phyloP scores from a whole-genome alignment of 92 coral and sea anemone species.

The Isaurus tuberculatus region DNA sequence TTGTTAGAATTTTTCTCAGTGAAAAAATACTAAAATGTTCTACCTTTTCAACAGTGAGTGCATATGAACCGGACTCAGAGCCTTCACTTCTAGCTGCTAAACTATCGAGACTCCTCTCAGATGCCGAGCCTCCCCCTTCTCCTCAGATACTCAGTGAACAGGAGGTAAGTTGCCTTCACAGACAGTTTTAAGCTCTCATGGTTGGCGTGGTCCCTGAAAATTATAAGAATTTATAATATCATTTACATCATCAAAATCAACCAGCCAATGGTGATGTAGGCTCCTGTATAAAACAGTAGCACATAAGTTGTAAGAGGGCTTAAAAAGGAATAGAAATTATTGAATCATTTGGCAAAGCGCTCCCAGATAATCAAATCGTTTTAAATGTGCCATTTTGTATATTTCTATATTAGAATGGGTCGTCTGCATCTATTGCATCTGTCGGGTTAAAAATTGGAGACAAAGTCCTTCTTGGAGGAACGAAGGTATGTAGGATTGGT shows the following conservation, averaged over 20 bases:
- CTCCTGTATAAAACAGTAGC: too few species aligned
- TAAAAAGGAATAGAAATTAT: too few species aligned
- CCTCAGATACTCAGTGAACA: conserved; percentile 55
- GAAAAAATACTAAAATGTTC: too few species aligned
- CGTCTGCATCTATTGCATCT: conserved; percentile 63
- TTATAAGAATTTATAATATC: too few species aligned
- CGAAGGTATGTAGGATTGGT: too few species aligned
- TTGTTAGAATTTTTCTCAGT: not conserved
- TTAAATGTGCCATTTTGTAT: not conserved
- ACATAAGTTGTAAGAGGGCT: too few species aligned
- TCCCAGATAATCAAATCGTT: not conserved
- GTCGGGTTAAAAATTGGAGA: conserved; percentile 88
- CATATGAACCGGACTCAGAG: conserved; percentile 90
- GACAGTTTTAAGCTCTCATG: not conserved
- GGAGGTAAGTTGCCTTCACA: conserved; percentile 55
- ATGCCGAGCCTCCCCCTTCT: conserved; percentile 78
- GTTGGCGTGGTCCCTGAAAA: too few species aligned
- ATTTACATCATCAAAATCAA: too few species aligned
- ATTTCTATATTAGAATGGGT: conserved; percentile 57
- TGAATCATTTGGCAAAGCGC: too few species aligned
- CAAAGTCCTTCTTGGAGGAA: conserved; percentile 83
- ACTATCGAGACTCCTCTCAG: conserved; percentile 83
- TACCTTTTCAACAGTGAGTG: conserved; percentile 57
- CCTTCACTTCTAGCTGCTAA: conserved; percentile 87
- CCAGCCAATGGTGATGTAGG: too few species aligned